Conservation (phyloP, 2,113 vertebrate genomes). For the Microtus ochrogaster region DNA sequence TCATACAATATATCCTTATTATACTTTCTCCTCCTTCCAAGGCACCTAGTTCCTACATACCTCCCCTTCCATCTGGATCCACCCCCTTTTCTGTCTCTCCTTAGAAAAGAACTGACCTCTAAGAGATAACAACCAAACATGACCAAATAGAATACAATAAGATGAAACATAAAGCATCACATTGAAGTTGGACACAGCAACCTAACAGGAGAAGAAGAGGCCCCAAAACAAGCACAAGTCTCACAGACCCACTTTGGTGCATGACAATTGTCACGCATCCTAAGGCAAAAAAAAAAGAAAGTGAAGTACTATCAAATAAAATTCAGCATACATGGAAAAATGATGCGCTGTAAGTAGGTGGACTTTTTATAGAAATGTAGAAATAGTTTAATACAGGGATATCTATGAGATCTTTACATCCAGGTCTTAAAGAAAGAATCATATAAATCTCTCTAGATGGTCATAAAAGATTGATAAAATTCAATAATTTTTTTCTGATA, state of each 20-base stretch:
- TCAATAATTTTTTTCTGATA: background rate
- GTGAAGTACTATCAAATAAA: conserved; percentile 22
- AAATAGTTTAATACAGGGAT: conserved; percentile 31
- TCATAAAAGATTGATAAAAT: background rate
- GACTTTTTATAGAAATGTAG: conserved; percentile 37
- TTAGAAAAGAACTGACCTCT: background rate
- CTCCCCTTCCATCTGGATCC: background rate
- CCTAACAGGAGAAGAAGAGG: background rate
- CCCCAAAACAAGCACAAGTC: background rate
- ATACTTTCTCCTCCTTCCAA: background rate
- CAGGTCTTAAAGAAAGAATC: background rate
- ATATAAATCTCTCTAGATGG: background rate
- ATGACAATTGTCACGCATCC: background rate
- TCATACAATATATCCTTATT: background rate
- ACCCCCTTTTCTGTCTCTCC: background rate
- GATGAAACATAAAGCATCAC: background rate
- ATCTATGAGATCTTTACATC: background rate
- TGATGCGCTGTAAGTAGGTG: background rate
- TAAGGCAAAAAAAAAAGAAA: conserved; percentile 41
- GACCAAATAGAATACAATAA: background rate
- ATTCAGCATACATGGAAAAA: conserved; percentile 40
- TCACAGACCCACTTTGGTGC: background rate
- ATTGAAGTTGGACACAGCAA: background rate
- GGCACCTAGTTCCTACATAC: background rate
- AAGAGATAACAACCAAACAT: background rate